phyloP scores from a whole-genome alignment of 2,797 vertebrate genomes.

The Darevskia nairensis region DNA sequence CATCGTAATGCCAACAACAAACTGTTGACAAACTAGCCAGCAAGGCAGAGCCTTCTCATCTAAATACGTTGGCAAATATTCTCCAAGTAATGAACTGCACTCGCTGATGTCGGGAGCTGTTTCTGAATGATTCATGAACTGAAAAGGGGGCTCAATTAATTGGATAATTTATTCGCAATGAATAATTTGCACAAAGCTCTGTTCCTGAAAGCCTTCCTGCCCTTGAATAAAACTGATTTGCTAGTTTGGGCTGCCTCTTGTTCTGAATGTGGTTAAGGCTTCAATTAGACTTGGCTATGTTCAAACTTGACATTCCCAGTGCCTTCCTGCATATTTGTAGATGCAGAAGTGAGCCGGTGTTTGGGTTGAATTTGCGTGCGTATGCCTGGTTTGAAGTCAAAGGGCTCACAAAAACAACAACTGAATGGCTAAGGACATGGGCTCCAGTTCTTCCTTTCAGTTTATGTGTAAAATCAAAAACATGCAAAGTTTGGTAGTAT shows the following conservation, averaged over 20 bases:
- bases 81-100: slow-evolving; percentile 39
- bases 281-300: slow-evolving; percentile 78
- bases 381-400: slow-evolving; percentile 83
- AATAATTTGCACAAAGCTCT: slow-evolving; percentile 62
- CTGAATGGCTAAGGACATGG: slow-evolving; percentile 82
- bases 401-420: slow-evolving; percentile 75
- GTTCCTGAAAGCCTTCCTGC: slow-evolving; percentile 73
- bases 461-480: slow-evolving; percentile 85
- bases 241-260: slow-evolving; percentile 73
- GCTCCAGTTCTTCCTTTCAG: slow-evolving; percentile 84
- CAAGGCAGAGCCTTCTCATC: slow-evolving; percentile 19
- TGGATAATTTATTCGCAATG: slow-evolving; percentile 70
- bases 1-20: slow-evolving; percentile 42
- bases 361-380: slow-evolving; percentile 77
- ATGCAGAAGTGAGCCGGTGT: slow-evolving; percentile 79
- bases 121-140: slow-evolving; percentile 70
- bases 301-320: slow-evolving; percentile 78
- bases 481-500: slow-evolving; percentile 85
- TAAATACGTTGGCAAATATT: slow-evolving; percentile 7
- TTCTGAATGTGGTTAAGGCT: slow-evolving; percentile 77
- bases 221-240: slow-evolving; percentile 74
- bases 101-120: slow-evolving; percentile 45
- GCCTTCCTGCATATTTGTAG: slow-evolving; percentile 81
- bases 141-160: slow-evolving; percentile 70
- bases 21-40: slow-evolving; percentile 30